Evolutionary conservation across 1,140 invertebrate genomes (phyloP).

Genomic region (Neoseiulus cucumeris): DNA sequence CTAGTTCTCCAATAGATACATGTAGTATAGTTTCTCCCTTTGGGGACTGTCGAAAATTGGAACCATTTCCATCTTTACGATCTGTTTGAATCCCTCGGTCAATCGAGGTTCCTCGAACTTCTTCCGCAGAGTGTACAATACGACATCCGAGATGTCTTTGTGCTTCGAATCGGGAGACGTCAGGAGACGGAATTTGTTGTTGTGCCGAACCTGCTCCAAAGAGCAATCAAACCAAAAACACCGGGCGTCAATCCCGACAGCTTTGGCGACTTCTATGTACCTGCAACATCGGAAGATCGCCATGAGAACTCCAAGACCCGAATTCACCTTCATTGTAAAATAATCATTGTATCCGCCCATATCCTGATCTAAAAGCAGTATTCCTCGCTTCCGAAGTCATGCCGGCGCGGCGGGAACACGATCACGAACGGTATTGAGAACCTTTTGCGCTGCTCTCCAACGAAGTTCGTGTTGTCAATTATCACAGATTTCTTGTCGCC

Average conservation of each 20-base stretch:
- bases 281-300: not conserved
- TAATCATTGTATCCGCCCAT: no score
- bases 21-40: not conserved
- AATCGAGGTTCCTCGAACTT: not conserved
- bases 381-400: no score
- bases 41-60: not conserved
- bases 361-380: no score
- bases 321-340: no score
- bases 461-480: conserved; percentile 16
- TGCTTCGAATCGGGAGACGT: not conserved
- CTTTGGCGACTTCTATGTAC: not conserved
- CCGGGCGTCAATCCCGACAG: not conserved
- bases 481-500: not conserved
- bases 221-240: conserved; percentile 2
- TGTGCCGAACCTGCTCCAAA: not conserved
- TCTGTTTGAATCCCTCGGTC: not conserved
- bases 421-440: not conserved
- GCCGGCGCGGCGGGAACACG: no score
- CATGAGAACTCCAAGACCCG: no score
- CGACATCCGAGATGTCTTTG: not conserved
- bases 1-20: conserved; percentile 4
- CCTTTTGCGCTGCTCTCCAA: not conserved
- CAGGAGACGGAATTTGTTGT: conserved; percentile 1
- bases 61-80: not conserved
- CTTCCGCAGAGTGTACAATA: not conserved